Conservation (phyloP, 2,797 vertebrate genomes). For the Platalea minor region DNA sequence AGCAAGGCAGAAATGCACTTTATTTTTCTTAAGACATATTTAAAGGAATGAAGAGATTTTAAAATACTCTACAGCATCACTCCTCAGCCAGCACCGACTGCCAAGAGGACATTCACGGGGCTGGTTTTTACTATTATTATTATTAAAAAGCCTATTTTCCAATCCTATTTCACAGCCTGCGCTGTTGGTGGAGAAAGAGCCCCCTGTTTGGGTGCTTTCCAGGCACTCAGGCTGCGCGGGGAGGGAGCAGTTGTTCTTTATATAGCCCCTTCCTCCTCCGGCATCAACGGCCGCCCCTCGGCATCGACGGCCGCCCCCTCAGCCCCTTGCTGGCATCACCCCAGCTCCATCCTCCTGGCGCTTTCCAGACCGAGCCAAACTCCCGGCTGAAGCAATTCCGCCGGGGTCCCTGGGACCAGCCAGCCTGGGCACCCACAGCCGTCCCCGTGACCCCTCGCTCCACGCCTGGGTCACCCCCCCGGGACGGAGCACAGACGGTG, state of each 20-base stretch:
- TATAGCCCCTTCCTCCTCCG: not conserved
- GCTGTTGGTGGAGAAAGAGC: not conserved
- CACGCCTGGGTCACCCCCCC: accelerated
- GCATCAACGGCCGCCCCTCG: not conserved
- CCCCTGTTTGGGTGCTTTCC: conserved; percentile 42
- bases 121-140: conserved; percentile 39
- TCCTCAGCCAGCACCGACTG: conserved; percentile 38
- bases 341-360: not conserved
- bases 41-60: conserved; percentile 11
- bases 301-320: not conserved
- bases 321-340: not conserved
- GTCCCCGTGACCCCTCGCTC: not conserved
- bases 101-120: conserved; percentile 43
- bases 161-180: conserved; percentile 38
- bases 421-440: not conserved
- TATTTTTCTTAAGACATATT: not conserved
- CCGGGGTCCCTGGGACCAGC: not conserved
- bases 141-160: conserved; percentile 55
- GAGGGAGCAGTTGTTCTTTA: not conserved
- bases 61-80: conserved; percentile 23
- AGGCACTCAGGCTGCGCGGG: not conserved
- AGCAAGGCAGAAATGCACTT: not conserved
- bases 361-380: not conserved
- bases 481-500: accelerated
- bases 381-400: not conserved